Evolutionary conservation across 2,888 invertebrate species (phyloP).

Genomic region (Tetranychus piercei): DNA sequence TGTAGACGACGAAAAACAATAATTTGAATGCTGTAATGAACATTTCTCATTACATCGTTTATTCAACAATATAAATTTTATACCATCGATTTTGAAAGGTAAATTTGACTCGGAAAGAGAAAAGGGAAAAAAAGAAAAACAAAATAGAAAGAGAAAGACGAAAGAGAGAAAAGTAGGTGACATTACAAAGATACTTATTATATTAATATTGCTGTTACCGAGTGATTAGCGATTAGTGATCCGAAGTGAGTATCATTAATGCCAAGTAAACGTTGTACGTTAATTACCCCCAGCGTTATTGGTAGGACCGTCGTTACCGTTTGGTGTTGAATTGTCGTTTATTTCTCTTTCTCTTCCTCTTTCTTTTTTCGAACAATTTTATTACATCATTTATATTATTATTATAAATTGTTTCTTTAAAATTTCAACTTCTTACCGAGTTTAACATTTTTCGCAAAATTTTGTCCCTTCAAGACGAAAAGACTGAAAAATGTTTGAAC

Average conservation of each 20-base stretch:
- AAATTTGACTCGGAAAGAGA: too few species aligned
- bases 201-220: not conserved
- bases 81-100: too few species aligned
- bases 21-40: too few species aligned
- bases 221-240: conserved; percentile 1
- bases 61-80: too few species aligned
- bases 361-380: not conserved
- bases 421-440: not conserved
- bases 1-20: too few species aligned
- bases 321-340: not conserved
- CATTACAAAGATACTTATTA: not conserved
- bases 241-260: not conserved
- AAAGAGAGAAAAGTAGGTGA: not conserved
- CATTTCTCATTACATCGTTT: too few species aligned
- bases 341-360: not conserved
- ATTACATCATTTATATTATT: not conserved
- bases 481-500: too few species aligned
- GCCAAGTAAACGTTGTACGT: not conserved
- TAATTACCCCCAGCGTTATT: not conserved
- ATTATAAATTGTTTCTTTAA: not conserved
- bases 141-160: too few species aligned
- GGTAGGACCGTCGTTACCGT: not conserved
- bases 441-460: not conserved
- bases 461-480: too few species aligned
- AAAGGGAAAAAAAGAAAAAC: too few species aligned